Conservation (phyloP, 2,113 vertebrate genomes). For the Tychaedon coryphoeus region DNA sequence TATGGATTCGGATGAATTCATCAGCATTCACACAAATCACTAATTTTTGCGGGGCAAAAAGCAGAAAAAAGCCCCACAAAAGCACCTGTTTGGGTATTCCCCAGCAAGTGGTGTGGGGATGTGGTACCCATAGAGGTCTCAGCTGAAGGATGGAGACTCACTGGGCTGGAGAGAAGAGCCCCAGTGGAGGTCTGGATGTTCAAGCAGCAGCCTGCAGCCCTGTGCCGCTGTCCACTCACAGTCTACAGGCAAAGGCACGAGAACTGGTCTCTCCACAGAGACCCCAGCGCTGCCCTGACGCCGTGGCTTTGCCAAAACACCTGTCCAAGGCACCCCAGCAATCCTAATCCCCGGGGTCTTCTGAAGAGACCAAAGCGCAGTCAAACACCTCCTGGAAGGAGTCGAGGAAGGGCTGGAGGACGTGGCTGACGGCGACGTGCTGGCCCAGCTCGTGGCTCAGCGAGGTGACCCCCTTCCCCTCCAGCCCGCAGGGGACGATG, state of each 20-base stretch:
- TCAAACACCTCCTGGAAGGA: conserved; percentile 48
- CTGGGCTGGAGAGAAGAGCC: rapidly evolving
- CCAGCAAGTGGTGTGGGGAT: rapidly evolving
- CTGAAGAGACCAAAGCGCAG: background rate
- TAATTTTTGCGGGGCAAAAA: background rate
- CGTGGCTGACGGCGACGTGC: background rate
- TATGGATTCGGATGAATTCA: background rate
- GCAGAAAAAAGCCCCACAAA: background rate
- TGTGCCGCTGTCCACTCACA: rapidly evolving
- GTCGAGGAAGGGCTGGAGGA: conserved; percentile 37
- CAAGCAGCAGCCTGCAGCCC: background rate
- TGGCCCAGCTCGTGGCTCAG: background rate
- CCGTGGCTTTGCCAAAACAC: rapidly evolving
- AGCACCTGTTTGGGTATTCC: background rate
- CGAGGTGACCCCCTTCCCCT: conserved; percentile 35
- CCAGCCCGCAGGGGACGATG: conserved; percentile 52
- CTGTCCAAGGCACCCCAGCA: rapidly evolving
- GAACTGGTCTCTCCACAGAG: background rate
- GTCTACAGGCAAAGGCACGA: background rate
- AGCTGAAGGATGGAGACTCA: rapidly evolving
- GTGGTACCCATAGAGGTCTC: background rate
- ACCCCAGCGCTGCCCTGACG: rapidly evolving
- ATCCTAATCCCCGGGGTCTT: background rate
- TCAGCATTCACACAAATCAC: rapidly evolving
- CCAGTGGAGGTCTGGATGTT: rapidly evolving